A percentile compares a stretch with the other conserved stretches of the same genome.
Evolutionary conservation across 2,113 vertebrate genomes (phyloP).

Genomic region (Romanogobio albipinnatus): DNA sequence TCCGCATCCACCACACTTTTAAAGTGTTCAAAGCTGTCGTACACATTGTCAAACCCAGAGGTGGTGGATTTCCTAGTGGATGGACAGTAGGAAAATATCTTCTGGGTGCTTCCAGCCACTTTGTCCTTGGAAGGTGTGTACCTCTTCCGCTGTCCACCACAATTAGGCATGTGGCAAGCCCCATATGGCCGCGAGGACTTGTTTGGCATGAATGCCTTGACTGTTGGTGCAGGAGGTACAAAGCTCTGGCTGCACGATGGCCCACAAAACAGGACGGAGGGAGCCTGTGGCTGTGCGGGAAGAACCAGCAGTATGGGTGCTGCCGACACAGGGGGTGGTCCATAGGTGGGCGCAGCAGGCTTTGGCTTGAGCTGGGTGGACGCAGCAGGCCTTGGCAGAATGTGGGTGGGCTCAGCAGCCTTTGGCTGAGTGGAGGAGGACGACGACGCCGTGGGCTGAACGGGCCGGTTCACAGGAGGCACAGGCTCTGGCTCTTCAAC

Average conservation of each 20-base stretch:
- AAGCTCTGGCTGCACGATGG: constrained; percentile 5
- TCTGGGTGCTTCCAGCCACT: too few relatives aligned
- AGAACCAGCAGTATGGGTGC: constrained; percentile 36
- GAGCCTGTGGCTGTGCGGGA: constrained; percentile 15
- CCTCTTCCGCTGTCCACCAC: too few relatives aligned
- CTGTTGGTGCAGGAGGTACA: neutral
- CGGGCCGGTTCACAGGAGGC: too few relatives aligned
- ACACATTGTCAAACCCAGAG: too few relatives aligned
- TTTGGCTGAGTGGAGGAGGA: neutral
- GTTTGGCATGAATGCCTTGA: neutral
- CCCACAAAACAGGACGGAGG: constrained; percentile 6
- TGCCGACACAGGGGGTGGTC: constrained; percentile 16
- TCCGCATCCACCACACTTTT: too few relatives aligned
- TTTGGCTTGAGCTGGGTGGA: neutral
- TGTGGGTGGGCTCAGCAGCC: too few relatives aligned
- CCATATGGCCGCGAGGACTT: neutral
- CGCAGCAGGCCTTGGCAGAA: too few relatives aligned
- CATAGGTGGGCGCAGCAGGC: constrained; percentile 10
- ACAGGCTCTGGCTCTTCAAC: too few relatives aligned
- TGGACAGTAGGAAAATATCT: too few relatives aligned
- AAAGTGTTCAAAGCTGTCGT: too few relatives aligned
- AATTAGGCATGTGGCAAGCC: neutral
- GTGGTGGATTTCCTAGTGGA: too few relatives aligned
- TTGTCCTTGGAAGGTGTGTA: too few relatives aligned
- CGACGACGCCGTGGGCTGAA: neutral